Base-by-base conservation (phyloP, 1,140 invertebrate species). In the Laodelphax striatellus region DNA sequence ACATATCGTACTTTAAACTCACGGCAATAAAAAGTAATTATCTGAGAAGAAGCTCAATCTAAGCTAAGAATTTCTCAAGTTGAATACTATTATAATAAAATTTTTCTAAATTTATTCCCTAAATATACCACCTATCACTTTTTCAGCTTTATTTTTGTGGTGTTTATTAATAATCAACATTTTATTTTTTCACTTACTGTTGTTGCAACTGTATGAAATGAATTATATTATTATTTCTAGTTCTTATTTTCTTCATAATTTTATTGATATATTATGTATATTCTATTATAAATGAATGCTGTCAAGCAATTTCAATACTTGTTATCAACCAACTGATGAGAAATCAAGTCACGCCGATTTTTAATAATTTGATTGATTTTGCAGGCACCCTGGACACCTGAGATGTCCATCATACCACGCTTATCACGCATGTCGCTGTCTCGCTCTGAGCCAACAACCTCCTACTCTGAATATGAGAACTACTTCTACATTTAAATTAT, bases 401-500 rank as follows among this genome's bases (percentile, higher is more conserved):
- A 63, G 11, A 53, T 63, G 31, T 60, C 63, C 46, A 44, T 56
- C 38, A 62, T 65, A 52, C 63, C 63, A 44, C 61, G 63, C 56
- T 61, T 62, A n/a, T 63, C 65, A 16, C 52, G 63, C 17, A 62
- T 61, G 52, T 65, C 62, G 43, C 59, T 62, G n/a, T 61, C 64
- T 31, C 52, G 54, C 19, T 53, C 62, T 24, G 62, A 63, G 21
- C 58, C 65, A 17, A 52, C 59, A 14, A 50, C 61, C 28, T 57
- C 62, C 13, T 64, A 65, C 56, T 60, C 63, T 31, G 61, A 66
- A 28, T 65, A 66, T 55, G 61, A 66, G 42, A 66, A 66, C 54
- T 66, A 64, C 53, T 66, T 66, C 52, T 66, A 66, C 60, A 65
- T 66, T 38, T 66, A 43, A 65, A 56, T 50, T 38, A 38, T 38